These are phyloP conservation scores for Macropodus opercularis DNA, from an alignment of 2,797 vertebrate species.

Conservation along the genomic window DNA sequence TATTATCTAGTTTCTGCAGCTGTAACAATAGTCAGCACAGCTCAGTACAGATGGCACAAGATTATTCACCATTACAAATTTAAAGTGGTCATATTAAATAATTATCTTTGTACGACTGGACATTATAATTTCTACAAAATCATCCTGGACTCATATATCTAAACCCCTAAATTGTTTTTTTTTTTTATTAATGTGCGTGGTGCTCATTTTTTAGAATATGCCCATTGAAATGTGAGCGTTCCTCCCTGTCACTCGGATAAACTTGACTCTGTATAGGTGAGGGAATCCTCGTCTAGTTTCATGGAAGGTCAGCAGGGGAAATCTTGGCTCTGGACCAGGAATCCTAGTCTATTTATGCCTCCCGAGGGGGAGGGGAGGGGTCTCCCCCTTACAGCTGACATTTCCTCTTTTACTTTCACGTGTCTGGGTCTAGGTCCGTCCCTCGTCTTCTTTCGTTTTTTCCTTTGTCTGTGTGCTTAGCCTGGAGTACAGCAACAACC, in stretches of 20 bases:
- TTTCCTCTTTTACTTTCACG: conserved; percentile 49
- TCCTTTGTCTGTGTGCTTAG: conserved; percentile 32
- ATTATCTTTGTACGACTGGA: too few species aligned
- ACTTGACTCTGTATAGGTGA: neutral
- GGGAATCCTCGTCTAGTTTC: conserved; percentile 2
- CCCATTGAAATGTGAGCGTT: neutral
- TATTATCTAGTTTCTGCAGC: too few species aligned
- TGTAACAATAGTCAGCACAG: too few species aligned
- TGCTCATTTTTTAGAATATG: neutral
- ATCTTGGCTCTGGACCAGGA: conserved; percentile 45
- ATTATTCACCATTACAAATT: too few species aligned
- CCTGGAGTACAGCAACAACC: conserved; percentile 17
- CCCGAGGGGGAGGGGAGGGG: conserved; percentile 30
- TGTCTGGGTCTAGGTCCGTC: neutral
- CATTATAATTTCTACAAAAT: too few species aligned
- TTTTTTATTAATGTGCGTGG: neutral
- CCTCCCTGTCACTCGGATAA: neutral
- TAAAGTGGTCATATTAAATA: too few species aligned
- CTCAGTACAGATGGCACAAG: too few species aligned
- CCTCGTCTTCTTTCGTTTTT: conserved; percentile 21
- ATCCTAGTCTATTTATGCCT: conserved; percentile 56
- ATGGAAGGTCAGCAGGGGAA: conserved; percentile 22
- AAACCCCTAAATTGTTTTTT: too few species aligned
- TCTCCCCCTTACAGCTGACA: conserved; percentile 54
- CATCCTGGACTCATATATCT: too few species aligned